phyloP scores from a whole-genome alignment of 2,888 invertebrate genomes.

The Philhelius pedissequus region DNA sequence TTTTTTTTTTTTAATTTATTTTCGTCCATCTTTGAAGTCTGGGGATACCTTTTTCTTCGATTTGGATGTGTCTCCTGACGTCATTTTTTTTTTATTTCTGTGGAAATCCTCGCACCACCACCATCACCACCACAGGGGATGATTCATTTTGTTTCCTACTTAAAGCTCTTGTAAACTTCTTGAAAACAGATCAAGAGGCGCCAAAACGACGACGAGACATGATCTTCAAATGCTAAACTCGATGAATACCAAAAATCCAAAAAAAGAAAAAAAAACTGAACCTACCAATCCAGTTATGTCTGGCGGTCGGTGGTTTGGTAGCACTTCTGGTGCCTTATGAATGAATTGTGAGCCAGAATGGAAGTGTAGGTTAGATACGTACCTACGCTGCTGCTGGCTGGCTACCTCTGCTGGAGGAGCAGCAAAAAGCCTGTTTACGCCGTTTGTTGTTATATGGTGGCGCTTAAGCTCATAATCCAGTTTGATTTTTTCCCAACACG shows the following conservation, averaged over 20 bases:
- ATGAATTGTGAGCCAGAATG: constrained; percentile 67
- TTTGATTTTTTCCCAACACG: constrained; percentile 53
- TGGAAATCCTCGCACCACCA: constrained; percentile 19
- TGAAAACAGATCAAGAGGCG: constrained; percentile 37
- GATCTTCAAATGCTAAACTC: constrained; percentile 65
- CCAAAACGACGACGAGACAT: constrained; percentile 37
- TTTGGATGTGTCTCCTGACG: constrained; percentile 14
- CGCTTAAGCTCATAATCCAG: constrained; percentile 67
- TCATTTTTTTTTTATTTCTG: not conserved
- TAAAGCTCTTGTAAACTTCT: constrained; percentile 24
- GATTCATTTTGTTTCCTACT: constrained; percentile 29
- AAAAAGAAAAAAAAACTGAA: constrained; percentile 28
- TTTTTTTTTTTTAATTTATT: constrained; percentile 1
- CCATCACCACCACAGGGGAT: not conserved
- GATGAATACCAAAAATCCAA: constrained; percentile 17
- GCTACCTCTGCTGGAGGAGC: constrained; percentile 1
- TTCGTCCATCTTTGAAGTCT: not conserved
- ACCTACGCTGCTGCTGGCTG: not conserved
- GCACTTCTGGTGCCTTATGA: constrained; percentile 68
- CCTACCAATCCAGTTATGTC: constrained; percentile 67
- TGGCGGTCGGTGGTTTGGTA: constrained; percentile 52
- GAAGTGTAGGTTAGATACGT: constrained; percentile 36
- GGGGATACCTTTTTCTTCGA: constrained; percentile 41
- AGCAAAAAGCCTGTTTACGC: constrained; percentile 43
- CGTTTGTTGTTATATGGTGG: constrained; percentile 52